Evolutionary conservation across 2,113 vertebrate genomes (phyloP), one percentile per base, ranked within the genome.

Genomic region (Cyanocitta stelleri): DNA sequence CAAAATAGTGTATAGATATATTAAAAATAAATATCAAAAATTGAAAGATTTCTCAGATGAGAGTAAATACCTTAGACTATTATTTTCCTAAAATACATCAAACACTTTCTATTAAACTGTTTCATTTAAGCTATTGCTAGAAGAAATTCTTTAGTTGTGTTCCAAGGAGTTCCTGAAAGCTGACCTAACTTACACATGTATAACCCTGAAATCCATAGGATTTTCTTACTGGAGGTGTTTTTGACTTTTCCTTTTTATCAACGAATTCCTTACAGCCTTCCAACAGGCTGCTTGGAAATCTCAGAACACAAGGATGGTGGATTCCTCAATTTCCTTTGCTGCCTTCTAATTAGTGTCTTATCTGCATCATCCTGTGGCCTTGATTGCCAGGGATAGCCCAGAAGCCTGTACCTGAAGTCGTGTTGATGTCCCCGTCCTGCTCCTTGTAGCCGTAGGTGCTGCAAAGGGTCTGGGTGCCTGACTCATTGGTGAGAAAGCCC

Each of bases 401-500:
- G 56, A 30, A 12, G 20, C 16, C 63, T 35, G 80, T 95, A 98
- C 98, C 98, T 29, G 93, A 95, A 16, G 97, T 94, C 0, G 96
- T 97, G 83, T 98, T 96, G 3, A 97, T 63, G 72, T 97, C 97
- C 29, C 90, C 41, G 0, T 98, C 98, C 75, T 97, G 96, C 48
- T 98, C 98, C 85, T 96, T 97, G 93, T 96, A 98, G 93, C 59
- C 18, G 54, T 96, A 97, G 10, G 96, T 72, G 90, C 83, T 90
- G 59, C 93, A 97, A 72, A 96, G 2, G 74, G 30, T 75, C 89
- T 97, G 98, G 2, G 64, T 66, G 46, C 98, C 97, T 0, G 95
- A 96, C 72, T 98, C 98, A 6, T 98, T 98, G 79, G 97, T 97
- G 71, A 98, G 96, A 66, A 97, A 98, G 22, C 98, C 98, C 78